Evolutionary conservation across 1,140 invertebrate genomes (phyloP).

Genomic region (Lucilia cuprina): DNA sequence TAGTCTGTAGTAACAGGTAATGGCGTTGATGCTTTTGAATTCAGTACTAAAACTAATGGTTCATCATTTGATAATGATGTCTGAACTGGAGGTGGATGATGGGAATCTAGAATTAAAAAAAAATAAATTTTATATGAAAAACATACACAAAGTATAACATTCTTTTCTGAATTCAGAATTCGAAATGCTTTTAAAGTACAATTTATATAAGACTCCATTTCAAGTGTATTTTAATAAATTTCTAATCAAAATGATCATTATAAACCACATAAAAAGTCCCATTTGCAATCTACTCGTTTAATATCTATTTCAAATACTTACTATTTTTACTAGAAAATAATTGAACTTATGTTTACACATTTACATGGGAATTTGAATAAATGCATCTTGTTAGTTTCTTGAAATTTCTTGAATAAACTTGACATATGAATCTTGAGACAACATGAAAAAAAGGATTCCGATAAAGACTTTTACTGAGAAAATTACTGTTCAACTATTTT

Average conservation of each 20-base stretch:
- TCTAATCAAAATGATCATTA: too few species aligned
- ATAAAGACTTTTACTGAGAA: background rate
- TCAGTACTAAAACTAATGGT: constrained; percentile 23
- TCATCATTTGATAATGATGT: constrained; percentile 31
- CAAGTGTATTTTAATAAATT: too few species aligned
- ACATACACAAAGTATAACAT: too few species aligned
- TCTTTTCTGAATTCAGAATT: too few species aligned
- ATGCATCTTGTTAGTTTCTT: background rate
- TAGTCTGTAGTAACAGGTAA: background rate
- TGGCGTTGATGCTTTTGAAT: background rate
- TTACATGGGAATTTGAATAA: background rate
- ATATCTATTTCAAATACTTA: background rate
- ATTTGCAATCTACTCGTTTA: too few species aligned
- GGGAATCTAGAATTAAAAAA: background rate
- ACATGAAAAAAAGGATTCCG: background rate
- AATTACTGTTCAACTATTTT: too few species aligned
- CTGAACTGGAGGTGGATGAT: constrained; percentile 16
- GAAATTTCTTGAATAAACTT: constrained; percentile 3
- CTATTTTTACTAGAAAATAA: background rate
- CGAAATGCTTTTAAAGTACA: too few species aligned
- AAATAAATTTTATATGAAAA: too few species aligned
- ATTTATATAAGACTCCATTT: too few species aligned
- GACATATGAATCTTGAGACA: background rate
- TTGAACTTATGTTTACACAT: background rate
- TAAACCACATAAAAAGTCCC: too few species aligned